Evolutionary conservation across 2,888 invertebrate genomes (phyloP), one percentile per base, ranked within the genome.

Genomic region (Sinopyrophorus schimmeli): DNA sequence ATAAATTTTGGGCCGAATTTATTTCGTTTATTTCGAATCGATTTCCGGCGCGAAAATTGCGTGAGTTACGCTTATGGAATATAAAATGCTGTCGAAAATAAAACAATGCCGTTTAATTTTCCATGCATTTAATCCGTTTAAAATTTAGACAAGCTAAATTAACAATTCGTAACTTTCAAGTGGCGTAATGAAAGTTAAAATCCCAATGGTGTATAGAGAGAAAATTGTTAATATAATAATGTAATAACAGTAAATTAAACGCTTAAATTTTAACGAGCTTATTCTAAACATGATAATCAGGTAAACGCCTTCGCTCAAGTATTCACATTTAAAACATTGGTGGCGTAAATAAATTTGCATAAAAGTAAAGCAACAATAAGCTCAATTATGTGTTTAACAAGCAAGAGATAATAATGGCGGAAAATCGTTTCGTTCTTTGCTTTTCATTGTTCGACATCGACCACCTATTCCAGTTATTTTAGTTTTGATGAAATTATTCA

Each of bases 241-340:
- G 21, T n/a, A 32, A 32, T 32, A 32, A 20, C 20, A 32, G 32
- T 20, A 32, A 18, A 32, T 32, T 32, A 32, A 32, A 12, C 20
- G 5, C 4, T 20, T 32, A 32, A 32, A 32, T 12, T 32, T 18
- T 32, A 32, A 32, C 32, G 20, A 32, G 32, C 18, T 11, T 32
- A 16, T 18, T 11, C 32, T 32, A 20, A 32, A 18, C 18, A 32
- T n/a, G 11, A 11, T 32, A 32, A 32, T 32, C 18, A 20, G 6
- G 11, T 20, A 9, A 20, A 32, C 12, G 18, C 11, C 4, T 18
- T 1, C 6, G 1, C 18, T 31, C 11, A 20, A 20, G 11, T 31
- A 18, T 4, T 32, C 3, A 6, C 18, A 20, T 2, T 20, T 20
- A n/a, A n/a, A n/a, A n/a, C n/a, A n/a, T n/a, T n/a, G n/a, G n/a